Evolutionary conservation across 2,888 invertebrate genomes (phyloP), one percentile per base, ranked within the genome.

Genomic region (Ormyrus thymus): DNA sequence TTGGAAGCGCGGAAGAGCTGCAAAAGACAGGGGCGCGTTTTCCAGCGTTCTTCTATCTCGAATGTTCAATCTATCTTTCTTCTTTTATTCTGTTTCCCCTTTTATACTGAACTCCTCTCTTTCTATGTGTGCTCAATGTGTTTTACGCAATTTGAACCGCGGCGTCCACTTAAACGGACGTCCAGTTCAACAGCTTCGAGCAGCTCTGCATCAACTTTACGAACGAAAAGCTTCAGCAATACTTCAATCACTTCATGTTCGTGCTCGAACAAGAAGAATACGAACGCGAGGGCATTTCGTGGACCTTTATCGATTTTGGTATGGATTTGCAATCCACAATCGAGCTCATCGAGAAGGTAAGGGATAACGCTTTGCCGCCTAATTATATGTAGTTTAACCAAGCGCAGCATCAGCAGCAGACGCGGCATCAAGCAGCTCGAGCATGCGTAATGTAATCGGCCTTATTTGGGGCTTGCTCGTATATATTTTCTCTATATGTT

Each of bases 221-320:
- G 89, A 97, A 97, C 91, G 97, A 97, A 92, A 96, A 96, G 91
- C 93, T 97, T 86, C 97, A 97, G 92, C 97, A 97, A 90, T 97
- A 96, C 93, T 97, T 97, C 94, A 97, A 97, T 92, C 97, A 97
- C 91, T 95, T 96, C 93, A 97, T 97, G 97, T 97, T 97, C 92
- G 95, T 97, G 86, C 92, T 97, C 91, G 97, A 97, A 92, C 97
- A 97, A 93, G 97, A 97, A 91, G 97, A 97, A 90, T 97, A 97
- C 92, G 96, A 96, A 91, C 93, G 95, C 87, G 97, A 97, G 92
- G 96, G 96, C 87, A 96, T 97, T 90, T 92, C 93, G 86, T 97
- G 97, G 97, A 94, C 93, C 86, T 97, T 97, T 91, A 97, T 98
- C 91, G 97, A 97, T 93, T 97, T 97, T 91, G 97, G 97, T 92